Percentiles rank a stretch among this genome's conserved stretches.
These are phyloP conservation scores for Spodoptera littoralis DNA, from an alignment of 2,888 invertebrate species.

Conservation along the genomic window DNA sequence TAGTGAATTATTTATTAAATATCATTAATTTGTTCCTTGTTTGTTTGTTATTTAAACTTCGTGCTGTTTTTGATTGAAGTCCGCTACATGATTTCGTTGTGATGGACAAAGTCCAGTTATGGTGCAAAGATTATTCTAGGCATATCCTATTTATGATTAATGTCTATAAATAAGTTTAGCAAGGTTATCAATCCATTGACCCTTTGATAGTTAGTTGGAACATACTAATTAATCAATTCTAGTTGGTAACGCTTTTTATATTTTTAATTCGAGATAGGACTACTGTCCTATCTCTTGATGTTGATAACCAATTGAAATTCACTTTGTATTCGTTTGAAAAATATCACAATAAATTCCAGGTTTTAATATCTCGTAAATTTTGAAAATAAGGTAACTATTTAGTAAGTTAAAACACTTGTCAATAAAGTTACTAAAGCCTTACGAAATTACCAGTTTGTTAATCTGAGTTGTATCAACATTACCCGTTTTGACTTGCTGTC, in stretches of 20 bases:
- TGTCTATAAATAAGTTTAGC: constrained; percentile 30
- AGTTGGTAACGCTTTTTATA: constrained; percentile 4
- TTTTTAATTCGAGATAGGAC: no score
- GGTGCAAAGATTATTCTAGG: constrained; percentile 31
- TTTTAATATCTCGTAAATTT: no score
- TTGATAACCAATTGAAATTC: no score
- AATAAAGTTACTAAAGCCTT: constrained; percentile 7
- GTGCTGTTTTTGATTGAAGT: constrained; percentile 7
- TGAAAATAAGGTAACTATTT: background rate
- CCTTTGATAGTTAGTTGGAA: constrained; percentile 13
- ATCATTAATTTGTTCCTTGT: background rate
- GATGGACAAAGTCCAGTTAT: constrained; percentile 26
- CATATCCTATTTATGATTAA: constrained; percentile 32
- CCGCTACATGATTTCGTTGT: constrained; percentile 25
- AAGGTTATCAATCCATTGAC: constrained; percentile 32
- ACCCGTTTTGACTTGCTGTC: constrained; percentile 85
- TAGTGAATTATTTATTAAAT: no score
- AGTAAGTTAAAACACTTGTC: background rate
- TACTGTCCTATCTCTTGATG: no score
- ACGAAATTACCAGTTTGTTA: constrained; percentile 15
- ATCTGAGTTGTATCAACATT: constrained; percentile 37
- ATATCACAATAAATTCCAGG: background rate
- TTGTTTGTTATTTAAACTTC: constrained; percentile 6
- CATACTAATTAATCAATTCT: constrained; percentile 4
- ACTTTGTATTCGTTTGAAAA: background rate